A percentile compares a stretch with the other conserved stretches of the same genome.
Conservation (phyloP, 2,888 invertebrate genomes). For the Nomada fabriciana region DNA sequence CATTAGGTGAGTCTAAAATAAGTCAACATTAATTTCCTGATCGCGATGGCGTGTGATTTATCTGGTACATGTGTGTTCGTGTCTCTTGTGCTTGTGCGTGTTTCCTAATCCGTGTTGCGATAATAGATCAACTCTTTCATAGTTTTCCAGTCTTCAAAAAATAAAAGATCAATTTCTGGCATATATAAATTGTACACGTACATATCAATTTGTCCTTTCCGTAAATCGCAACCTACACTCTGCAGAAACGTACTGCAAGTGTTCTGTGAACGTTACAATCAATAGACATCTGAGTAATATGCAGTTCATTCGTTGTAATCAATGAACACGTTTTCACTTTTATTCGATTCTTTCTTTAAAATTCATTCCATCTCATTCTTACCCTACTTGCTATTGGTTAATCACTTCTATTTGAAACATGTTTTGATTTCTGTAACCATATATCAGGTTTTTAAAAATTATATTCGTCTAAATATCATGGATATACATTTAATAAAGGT, state of each 20-base stretch:
- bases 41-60: slow-evolving; percentile 78
- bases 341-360: neutral
- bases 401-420: slow-evolving; percentile 20
- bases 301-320: slow-evolving; percentile 35
- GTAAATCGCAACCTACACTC: slow-evolving; percentile 18
- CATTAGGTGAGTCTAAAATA: slow-evolving; percentile 87
- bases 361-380: neutral
- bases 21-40: slow-evolving; percentile 72
- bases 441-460: slow-evolving; percentile 15
- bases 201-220: neutral
- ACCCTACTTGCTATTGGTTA: neutral
- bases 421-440: slow-evolving; percentile 52
- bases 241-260: slow-evolving; percentile 21
- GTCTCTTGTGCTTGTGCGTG: slow-evolving; percentile 70
- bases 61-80: slow-evolving; percentile 77
- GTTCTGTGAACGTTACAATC: slow-evolving; percentile 42
- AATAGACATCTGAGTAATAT: slow-evolving; percentile 54
- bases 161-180: neutral
- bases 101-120: slow-evolving; percentile 56
- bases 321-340: slow-evolving; percentile 39
- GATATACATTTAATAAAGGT: slow-evolving; percentile 8
- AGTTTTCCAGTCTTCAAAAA: neutral
- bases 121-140: slow-evolving; percentile 43
- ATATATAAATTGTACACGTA: neutral
- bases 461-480: slow-evolving; percentile 7